Percentiles rank a stretch among this genome's conserved stretches.
Conservation (phyloP, 2,888 invertebrate species). For the Drosophila falleni region DNA sequence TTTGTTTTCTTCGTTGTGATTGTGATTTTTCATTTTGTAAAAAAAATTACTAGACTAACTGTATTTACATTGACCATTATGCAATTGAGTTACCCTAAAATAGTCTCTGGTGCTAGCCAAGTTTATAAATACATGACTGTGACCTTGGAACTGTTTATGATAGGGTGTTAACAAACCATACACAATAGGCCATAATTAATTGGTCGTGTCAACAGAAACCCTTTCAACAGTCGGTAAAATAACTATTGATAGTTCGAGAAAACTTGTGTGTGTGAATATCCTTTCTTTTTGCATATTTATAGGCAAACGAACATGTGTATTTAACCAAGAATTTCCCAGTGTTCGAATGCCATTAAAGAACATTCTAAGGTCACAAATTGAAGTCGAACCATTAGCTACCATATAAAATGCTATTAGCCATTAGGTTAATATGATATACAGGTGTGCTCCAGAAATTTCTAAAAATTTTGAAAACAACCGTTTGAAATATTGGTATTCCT, state of each 20-base stretch:
- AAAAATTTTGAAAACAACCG: too few relatives aligned
- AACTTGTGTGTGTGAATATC: background rate
- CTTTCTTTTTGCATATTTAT: constrained; percentile 5
- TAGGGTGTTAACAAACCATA: constrained; percentile 29
- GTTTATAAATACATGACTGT: constrained; percentile 4
- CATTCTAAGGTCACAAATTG: background rate
- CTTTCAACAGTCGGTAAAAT: constrained; percentile 8
- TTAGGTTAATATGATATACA: background rate
- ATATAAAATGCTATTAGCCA: background rate
- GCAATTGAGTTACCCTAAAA: constrained; percentile 28
- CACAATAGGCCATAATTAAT: background rate
- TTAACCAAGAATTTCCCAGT: constrained; percentile 8
- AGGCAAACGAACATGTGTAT: background rate
- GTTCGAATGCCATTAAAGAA: background rate
- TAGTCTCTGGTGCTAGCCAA: constrained; percentile 25
- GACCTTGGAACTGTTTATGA: constrained; percentile 58
- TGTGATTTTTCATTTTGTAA: too few relatives aligned
- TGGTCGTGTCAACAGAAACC: constrained; percentile 2
- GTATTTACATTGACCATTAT: constrained; percentile 19
- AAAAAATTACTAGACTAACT: background rate
- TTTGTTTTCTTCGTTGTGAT: too few relatives aligned
- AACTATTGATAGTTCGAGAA: background rate
- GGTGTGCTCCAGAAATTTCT: too few relatives aligned
- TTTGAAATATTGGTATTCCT: too few relatives aligned
- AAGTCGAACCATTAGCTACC: background rate